Conservation (phyloP, 1,140 invertebrate genomes). For the Asobara japonica region DNA sequence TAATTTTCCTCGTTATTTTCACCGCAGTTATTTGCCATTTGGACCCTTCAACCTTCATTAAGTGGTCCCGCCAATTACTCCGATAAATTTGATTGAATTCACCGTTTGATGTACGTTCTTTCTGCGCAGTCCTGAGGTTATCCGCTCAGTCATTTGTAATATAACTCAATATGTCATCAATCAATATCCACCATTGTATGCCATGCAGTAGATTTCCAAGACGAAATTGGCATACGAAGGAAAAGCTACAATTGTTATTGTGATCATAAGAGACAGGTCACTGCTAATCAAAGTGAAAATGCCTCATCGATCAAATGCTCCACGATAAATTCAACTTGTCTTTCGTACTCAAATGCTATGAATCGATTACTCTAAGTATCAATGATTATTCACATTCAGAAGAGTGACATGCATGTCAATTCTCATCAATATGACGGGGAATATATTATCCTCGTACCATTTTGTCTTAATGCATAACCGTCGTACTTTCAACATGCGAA, state of each 20-base stretch:
- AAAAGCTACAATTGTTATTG: not conserved
- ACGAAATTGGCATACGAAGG: not conserved
- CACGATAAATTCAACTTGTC: not conserved
- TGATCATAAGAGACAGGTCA: not conserved
- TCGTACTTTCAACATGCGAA: too few species aligned
- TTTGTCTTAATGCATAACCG: too few species aligned
- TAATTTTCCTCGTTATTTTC: not conserved
- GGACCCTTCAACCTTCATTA: not conserved
- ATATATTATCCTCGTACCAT: too few species aligned
- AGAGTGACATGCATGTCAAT: slow-evolving; percentile 6
- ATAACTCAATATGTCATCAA: too few species aligned
- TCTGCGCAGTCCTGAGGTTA: not conserved
- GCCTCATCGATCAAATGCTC: not conserved
- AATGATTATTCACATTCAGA: not conserved
- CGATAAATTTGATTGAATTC: not conserved
- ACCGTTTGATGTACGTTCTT: not conserved
- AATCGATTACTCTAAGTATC: not conserved
- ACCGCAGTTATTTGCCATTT: not conserved
- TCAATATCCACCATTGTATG: not conserved
- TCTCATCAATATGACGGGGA: not conserved
- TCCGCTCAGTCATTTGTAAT: not conserved
- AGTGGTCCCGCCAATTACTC: not conserved
- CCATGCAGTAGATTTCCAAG: not conserved
- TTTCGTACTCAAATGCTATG: not conserved
- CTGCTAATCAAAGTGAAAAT: not conserved